Evolutionary conservation across 2,888 invertebrate species (phyloP).

Genomic region (Lampropteryx suffumata): DNA sequence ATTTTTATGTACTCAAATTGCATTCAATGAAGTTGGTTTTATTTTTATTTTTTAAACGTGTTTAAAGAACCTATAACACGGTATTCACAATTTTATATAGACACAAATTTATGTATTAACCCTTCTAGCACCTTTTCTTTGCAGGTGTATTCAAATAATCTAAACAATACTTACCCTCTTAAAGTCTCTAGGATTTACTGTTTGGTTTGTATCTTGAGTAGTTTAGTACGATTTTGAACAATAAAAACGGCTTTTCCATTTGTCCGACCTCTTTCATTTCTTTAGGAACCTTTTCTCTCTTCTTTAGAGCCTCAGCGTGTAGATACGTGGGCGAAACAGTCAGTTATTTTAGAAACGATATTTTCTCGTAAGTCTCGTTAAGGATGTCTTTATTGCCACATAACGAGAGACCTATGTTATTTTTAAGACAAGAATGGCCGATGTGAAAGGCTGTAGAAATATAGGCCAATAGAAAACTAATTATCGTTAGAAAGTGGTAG

Average conservation of each 20-base stretch:
- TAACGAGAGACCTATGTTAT: slow-evolving; percentile 24
- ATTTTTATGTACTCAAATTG: too few relatives aligned
- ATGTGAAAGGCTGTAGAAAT: slow-evolving; percentile 21
- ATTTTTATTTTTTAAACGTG: too few relatives aligned
- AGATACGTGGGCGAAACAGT: slow-evolving; percentile 20
- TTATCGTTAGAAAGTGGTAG: slow-evolving; percentile 16
- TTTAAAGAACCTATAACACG: too few relatives aligned
- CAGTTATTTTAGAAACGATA: slow-evolving; percentile 25
- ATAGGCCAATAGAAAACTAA: slow-evolving; percentile 16
- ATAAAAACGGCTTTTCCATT: not conserved
- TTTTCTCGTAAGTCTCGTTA: slow-evolving; percentile 23
- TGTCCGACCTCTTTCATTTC: not conserved
- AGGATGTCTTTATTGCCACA: slow-evolving; percentile 30
- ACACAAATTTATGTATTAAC: too few relatives aligned
- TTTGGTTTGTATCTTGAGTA: too few relatives aligned
- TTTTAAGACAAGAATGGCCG: slow-evolving; percentile 16
- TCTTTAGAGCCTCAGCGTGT: not conserved
- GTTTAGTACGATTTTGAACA: too few relatives aligned
- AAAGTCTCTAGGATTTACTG: too few relatives aligned
- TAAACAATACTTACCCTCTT: too few relatives aligned
- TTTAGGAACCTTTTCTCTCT: not conserved
- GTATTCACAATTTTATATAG: too few relatives aligned
- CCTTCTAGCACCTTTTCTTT: too few relatives aligned
- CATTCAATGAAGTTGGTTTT: too few relatives aligned
- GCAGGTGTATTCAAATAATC: too few relatives aligned